Evolutionary conservation across 2,888 invertebrate species (phyloP), one percentile per base, ranked within the genome.

Genomic region (Suillia variegata): DNA sequence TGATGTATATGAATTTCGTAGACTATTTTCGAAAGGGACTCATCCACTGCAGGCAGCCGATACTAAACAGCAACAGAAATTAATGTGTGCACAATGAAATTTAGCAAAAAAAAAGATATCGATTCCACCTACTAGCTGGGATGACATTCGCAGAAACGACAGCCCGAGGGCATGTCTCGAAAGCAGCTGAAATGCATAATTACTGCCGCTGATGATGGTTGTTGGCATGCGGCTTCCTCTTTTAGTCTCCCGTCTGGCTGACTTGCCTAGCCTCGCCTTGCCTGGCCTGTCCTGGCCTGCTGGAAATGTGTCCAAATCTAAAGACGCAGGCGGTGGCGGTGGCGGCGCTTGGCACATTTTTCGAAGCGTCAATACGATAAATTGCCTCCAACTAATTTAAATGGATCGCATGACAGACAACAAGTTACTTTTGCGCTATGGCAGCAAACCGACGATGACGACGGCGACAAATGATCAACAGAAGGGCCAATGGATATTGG

Each of bases 361-460:
- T 17, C 31, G 22, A 57, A 54, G 60, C 71, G 70, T 74, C 72
- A 78, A 73, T 75, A 73, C 70, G 75, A 77, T 78, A 76, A 78
- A 78, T 77, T 71, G 77, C 75, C 78, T 73, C 71, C 74, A 76
- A 78, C 78, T 76, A 76, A 77, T 78, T 78, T 78, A 77, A 78
- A 77, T 77, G 77, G 78, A 66, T 63, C 64, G 61, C 67, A 62
- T 66, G 66, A 63, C 67, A 66, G 45, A 20, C 45, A 45, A 38
- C 38, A 38, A 38, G 38, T 38, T 38, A 38, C 38, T 38, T 13
- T 38, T n/a, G n/a, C n/a, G n/a, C n/a, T n/a, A n/a, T n/a, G n/a
- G n/a, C 6, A n/a, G 38, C 38, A 38, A n/a, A 38, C 38, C 15
- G 10, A n/a, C 38, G 6, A 6, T 12, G 72, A 64, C 61, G 65